Percentiles rank a stretch among this genome's conserved stretches.
phyloP scores from a whole-genome alignment of 1,140 invertebrate species.

The Melipona quadrifasciata region DNA sequence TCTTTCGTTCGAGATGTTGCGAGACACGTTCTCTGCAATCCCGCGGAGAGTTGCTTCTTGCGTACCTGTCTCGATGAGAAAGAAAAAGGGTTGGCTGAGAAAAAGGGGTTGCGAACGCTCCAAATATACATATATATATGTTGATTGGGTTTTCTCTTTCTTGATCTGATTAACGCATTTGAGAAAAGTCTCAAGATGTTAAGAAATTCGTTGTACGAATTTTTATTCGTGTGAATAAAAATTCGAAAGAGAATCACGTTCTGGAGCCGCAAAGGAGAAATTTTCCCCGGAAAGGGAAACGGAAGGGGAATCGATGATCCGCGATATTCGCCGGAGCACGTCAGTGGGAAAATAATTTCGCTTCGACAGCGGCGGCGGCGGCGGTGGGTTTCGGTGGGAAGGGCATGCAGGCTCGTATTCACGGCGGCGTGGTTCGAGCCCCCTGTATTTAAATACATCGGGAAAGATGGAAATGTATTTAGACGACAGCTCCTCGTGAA shows the following conservation, averaged over 20 bases:
- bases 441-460: slow-evolving; percentile 73
- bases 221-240: background rate
- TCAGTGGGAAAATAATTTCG: slow-evolving; percentile 37
- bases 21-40: background rate
- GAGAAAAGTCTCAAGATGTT: too few species aligned
- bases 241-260: background rate
- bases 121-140: too few species aligned
- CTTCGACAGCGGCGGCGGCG: slow-evolving; percentile 8
- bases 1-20: slow-evolving; percentile 38
- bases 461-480: slow-evolving; percentile 72
- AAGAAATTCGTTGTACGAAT: too few species aligned
- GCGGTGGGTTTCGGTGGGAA: background rate
- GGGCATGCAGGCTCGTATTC: slow-evolving; percentile 49
- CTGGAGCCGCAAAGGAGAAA: too few species aligned
- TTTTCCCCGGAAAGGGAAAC: background rate
- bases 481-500: slow-evolving; percentile 68
- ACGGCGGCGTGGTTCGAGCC: slow-evolving; percentile 52
- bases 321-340: background rate
- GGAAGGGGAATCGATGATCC: slow-evolving; percentile 9
- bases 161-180: too few species aligned
- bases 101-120: background rate
- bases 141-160: background rate
- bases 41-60: background rate
- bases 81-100: background rate
- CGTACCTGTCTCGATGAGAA: too few species aligned